phyloP scores from a whole-genome alignment of 1,140 invertebrate genomes.

The Batillaria attramentaria region DNA sequence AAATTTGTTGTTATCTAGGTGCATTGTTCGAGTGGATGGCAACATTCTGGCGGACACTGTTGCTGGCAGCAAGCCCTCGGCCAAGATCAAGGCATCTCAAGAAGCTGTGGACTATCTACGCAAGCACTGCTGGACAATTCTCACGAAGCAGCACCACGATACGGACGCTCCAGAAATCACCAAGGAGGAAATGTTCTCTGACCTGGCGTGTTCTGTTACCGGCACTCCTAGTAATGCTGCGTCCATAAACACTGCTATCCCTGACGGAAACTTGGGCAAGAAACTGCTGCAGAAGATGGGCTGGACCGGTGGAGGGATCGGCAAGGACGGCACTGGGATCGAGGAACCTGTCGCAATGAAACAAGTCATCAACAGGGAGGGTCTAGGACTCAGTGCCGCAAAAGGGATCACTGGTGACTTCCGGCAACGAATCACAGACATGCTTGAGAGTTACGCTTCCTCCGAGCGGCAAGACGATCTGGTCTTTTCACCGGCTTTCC shows the following conservation, averaged over 20 bases:
- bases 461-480: conserved; percentile 73
- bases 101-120: conserved; percentile 50
- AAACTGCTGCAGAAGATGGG: conserved; percentile 87
- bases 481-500: conserved; percentile 81
- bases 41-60: conserved; percentile 42
- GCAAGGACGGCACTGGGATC: conserved; percentile 79
- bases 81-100: conserved; percentile 49
- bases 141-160: conserved; percentile 76
- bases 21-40: conserved; percentile 52
- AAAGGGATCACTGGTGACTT: conserved; percentile 55
- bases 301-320: conserved; percentile 84
- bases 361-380: conserved; percentile 58
- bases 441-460: conserved; percentile 56
- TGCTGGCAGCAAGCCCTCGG: conserved; percentile 39
- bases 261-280: conserved; percentile 76
- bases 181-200: conserved; percentile 63
- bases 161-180: conserved; percentile 46
- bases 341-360: conserved; percentile 75
- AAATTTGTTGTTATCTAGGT: conserved; percentile 26
- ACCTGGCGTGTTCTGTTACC: conserved; percentile 67
- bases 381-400: conserved; percentile 54
- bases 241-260: conserved; percentile 65
- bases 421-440: conserved; percentile 43
- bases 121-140: conserved; percentile 65
- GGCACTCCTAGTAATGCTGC: not conserved